phyloP scores from a whole-genome alignment of 1,140 invertebrate species.

The Drosophila takahashii region DNA sequence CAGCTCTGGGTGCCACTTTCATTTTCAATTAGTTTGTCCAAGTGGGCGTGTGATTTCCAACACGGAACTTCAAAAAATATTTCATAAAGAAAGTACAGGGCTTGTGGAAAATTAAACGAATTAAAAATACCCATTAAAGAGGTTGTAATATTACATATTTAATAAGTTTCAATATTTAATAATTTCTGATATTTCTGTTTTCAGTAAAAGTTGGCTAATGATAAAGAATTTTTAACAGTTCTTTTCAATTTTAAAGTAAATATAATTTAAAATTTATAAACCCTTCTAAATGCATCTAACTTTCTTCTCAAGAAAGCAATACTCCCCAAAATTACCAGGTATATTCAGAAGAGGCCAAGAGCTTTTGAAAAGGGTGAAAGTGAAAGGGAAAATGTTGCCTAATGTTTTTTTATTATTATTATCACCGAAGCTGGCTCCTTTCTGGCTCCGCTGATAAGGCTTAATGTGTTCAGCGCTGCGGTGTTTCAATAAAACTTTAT shows the following conservation, averaged over 20 bases:
- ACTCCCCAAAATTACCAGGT: slow-evolving; percentile 16
- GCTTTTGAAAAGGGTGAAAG: slow-evolving; percentile 73
- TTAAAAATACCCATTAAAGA: background rate
- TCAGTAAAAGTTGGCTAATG: background rate
- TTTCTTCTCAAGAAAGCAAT: background rate
- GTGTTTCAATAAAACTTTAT: slow-evolving; percentile 83
- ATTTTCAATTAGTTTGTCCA: slow-evolving; percentile 77
- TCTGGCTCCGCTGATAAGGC: slow-evolving; percentile 67
- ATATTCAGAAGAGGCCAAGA: slow-evolving; percentile 2
- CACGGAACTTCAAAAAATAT: slow-evolving; percentile 59
- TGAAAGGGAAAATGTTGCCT: slow-evolving; percentile 48
- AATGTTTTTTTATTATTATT: slow-evolving; percentile 83
- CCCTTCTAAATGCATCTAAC: slow-evolving; percentile 12
- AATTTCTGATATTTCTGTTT: background rate
- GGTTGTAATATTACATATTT: background rate
- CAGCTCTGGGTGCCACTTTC: slow-evolving; percentile 58
- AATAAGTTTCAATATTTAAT: background rate
- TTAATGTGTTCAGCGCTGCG: slow-evolving; percentile 62
- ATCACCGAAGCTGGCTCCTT: slow-evolving; percentile 49
- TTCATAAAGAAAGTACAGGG: slow-evolving; percentile 4
- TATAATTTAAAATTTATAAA: slow-evolving; percentile 23
- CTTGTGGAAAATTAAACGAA: background rate
- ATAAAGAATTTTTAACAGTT: background rate
- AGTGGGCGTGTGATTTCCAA: slow-evolving; percentile 80
- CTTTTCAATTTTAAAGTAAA: background rate